Evolutionary conservation across 2,888 invertebrate genomes (phyloP), one percentile per base, ranked within the genome.

Genomic region (Parnassius mnemosyne): DNA sequence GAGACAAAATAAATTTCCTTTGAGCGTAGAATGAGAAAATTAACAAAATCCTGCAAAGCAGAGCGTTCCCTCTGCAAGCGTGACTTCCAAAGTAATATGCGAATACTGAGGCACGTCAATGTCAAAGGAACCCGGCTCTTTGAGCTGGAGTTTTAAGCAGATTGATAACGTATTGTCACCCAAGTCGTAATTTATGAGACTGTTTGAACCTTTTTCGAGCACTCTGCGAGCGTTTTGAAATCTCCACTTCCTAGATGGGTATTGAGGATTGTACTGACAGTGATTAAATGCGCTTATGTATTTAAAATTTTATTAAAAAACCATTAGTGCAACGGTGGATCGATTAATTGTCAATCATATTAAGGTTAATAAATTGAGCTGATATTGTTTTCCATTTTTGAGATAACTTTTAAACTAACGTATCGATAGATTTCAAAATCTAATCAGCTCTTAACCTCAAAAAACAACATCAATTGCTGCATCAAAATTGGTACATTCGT

Each of bases 101-200:
- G 60, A 68, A 51, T 66, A 67, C 67, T 68, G 71, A 69, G 65
- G 54, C 65, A 47, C 67, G 68, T 67, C 68, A 68, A 65, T 70
- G 71, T 74, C 74, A 70, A 63, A 66, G 67, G 62, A 61, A 60
- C 65, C n/a, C 44, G 44, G 70, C 70, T 68, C 71, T 64, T 20
- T 20, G 68, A 63, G 71, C 34, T 34, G 34, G 7, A 81, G 76
- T 79, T 78, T 77, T 77, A 69, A 80, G 72, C 71, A 79, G 77
- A 84, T 83, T 76, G 79, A 83, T 81, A 80, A 78, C 76, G 74
- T 75, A 79, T 80, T 83, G 78, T 81, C 79, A 76, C 75, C 73
- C 69, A 66, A 64, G 61, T 49, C 69, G 71, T 84, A 83, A 85
- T 83, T 78, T 83, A 85, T 83, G 75, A 72, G 66, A 69, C 69